phyloP scores from a whole-genome alignment of 2,888 invertebrate species.

The Cinara cedri region DNA sequence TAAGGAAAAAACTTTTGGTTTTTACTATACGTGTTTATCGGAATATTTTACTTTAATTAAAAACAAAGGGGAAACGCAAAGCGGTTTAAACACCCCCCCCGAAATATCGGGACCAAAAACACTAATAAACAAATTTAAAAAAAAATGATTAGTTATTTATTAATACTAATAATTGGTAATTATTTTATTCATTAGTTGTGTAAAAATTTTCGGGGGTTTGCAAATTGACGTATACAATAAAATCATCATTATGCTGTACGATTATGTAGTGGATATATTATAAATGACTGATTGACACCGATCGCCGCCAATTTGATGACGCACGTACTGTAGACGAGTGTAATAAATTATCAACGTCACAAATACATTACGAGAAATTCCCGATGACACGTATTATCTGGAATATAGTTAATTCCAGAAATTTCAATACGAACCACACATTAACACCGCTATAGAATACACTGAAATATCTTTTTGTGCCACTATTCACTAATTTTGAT shows the following conservation, averaged over 20 bases:
- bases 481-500: not conserved
- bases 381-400: not conserved
- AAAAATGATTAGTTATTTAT: too few species aligned
- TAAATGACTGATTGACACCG: not conserved
- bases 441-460: not conserved
- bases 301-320: not conserved
- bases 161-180: too few species aligned
- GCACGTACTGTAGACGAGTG: not conserved
- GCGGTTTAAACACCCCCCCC: too few species aligned
- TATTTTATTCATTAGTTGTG: not conserved
- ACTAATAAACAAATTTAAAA: too few species aligned
- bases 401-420: slow-evolving; percentile 5
- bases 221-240: not conserved
- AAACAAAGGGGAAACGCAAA: too few species aligned
- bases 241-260: not conserved
- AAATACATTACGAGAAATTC: not conserved
- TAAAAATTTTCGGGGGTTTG: not conserved
- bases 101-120: too few species aligned
- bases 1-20: too few species aligned
- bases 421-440: not conserved
- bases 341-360: not conserved
- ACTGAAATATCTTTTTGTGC: too few species aligned
- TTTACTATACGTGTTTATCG: too few species aligned
- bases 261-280: not conserved
- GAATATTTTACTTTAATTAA: too few species aligned